A percentile compares a stretch with the other conserved stretches of the same genome.
These are phyloP conservation scores for Takifugu flavidus DNA, from an alignment of 2,113 vertebrate genomes.

Conservation along the genomic window DNA sequence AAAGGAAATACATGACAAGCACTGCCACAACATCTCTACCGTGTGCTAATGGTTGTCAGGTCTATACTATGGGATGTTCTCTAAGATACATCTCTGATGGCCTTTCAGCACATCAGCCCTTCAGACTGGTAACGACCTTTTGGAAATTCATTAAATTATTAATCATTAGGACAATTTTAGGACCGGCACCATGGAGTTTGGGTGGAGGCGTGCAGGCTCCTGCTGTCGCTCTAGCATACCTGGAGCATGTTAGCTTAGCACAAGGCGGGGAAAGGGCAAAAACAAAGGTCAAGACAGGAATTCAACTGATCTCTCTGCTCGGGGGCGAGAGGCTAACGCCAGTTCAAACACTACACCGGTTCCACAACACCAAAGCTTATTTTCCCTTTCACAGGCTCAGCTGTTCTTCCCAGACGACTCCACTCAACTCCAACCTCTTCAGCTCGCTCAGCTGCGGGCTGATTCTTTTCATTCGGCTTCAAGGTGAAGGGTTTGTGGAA, in stretches of 20 bases:
- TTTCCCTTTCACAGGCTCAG: slow-evolving; percentile 24
- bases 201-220: neutral
- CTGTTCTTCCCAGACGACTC: slow-evolving; percentile 21
- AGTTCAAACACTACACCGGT: slow-evolving; percentile 8
- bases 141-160: too few species aligned
- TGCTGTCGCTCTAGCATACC: neutral
- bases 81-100: too few species aligned
- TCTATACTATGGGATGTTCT: too few species aligned
- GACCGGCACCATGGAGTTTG: too few species aligned
- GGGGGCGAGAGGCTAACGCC: slow-evolving; percentile 4
- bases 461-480: slow-evolving; percentile 44
- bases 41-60: too few species aligned
- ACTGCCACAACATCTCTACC: too few species aligned
- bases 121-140: too few species aligned
- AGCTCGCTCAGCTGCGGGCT: slow-evolving; percentile 24
- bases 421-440: slow-evolving; percentile 20
- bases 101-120: too few species aligned
- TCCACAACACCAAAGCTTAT: slow-evolving; percentile 26
- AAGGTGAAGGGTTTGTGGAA: slow-evolving; percentile 44
- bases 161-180: too few species aligned
- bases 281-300: neutral
- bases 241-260: neutral
- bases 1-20: too few species aligned
- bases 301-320: slow-evolving; percentile 8
- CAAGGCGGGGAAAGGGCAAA: neutral